Base-by-base conservation (phyloP, 2,888 invertebrate species). In the Dicroscelio sp. region DNA sequence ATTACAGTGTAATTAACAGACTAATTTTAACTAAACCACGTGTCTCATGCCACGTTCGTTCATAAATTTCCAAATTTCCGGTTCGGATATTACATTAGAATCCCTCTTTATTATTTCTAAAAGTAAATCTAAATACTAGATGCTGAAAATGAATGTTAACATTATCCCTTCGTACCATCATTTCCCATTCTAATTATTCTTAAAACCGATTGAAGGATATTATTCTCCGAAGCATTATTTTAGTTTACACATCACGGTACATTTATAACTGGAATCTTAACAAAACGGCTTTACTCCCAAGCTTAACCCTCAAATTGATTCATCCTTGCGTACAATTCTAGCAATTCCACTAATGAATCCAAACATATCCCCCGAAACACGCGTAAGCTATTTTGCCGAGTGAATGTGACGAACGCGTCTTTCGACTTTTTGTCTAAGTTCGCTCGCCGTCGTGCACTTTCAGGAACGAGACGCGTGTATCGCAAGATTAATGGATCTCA, bases 321-420 rank as follows among this genome's bases (percentile, higher is more conserved):
- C 79, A 78, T 80, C 73, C 73, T 60, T 71, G 60, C 71, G 43
- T 69, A 71, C 65, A 71, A 86, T 80, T 80, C 73, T 31, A 63
- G 73, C 86, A 86, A 86, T 79, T 73, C 80, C 86, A 80, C 71
- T 79, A 85, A 89, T 86, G 86, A 86, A 86, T 86, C 79, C 86
- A 86, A 86, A 86, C 78, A 52, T 86, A 86, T 71, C 69, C 71
- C 75, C 43, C n/a, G 55, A 84, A 75, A 63, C 23, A 38, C 85
- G 73, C 83, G 85, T 85, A 71, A 86, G 79, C 71, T 80, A 82
- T 87, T 87, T 82, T 52, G 73, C 63, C 48, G 63, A 80, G 80
- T 84, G 79, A 71, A 75, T 55, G 79, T 82, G 85, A 86, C 89
- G 85, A 85, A 90, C 80, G 86, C 80, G 71, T 80, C 52, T 75